Base-by-base conservation (phyloP, 1,140 invertebrate species). In the Temnothorax nylanderi region DNA sequence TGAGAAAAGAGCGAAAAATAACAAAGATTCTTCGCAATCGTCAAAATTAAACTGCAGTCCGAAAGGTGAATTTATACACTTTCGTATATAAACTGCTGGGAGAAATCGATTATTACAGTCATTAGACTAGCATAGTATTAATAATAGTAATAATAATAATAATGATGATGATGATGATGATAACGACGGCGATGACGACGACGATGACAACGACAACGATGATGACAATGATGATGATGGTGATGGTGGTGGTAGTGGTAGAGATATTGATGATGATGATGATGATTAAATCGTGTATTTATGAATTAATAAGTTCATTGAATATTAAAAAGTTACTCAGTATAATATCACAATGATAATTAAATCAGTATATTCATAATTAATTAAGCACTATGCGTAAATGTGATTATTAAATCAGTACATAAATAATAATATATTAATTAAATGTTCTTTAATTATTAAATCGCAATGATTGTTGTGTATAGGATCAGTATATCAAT, bases 11-110 rank as follows among this genome's bases (percentile, higher is more conserved):
- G 2, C 32, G 16, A 81, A 13, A 47, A 56, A 58, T 47, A 72
- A 18, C 6, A 54, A 72, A 34, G 60, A 78, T 60, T 34, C 21
- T 54, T 44, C 44, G 0, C 41, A 58, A 47, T 51, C 47, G 10
- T 71, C 34, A 1, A 82, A 56, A 58, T 32, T 37, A 47, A 87
- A 67, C 75, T 56, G n/a, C 11, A 82, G 58, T 67, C 4, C 16
- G 3, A 89, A 77, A 88, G 75, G 72, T 56, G 86, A 90, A 69
- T 87, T 92, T 21, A 85, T 77, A 13, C 90, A 92, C 76, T 92
- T 92, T 11, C 91, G 92, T 75, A 86, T 93, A 87, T 93, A 88
- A 88, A 5, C 8, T 26, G 47, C 34, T 13, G 32, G 5, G 16
- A 65, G 7, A 32, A 44, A 16, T n/a, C 11, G 18, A 78, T 34